Evolutionary conservation across 1,140 invertebrate species (phyloP).

Genomic region (Centruroides vittatus): DNA sequence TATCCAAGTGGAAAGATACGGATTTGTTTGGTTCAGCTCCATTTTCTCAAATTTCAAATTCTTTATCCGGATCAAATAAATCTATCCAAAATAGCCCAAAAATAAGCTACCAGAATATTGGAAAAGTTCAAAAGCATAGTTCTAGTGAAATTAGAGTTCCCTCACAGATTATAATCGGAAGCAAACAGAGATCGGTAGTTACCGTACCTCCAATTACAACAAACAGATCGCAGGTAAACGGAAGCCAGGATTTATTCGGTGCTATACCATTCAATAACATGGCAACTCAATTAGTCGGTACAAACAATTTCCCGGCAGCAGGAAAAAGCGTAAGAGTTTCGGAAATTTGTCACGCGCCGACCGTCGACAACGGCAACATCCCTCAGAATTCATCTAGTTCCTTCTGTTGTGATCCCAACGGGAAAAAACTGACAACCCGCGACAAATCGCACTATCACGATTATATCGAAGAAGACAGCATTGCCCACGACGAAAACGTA

Average conservation of each 20-base stretch:
- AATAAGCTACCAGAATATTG: too few species aligned
- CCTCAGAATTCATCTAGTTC: constrained; percentile 10
- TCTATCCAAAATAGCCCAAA: neutral
- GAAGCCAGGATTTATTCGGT: constrained; percentile 40
- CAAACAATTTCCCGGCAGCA: too few species aligned
- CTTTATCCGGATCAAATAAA: neutral
- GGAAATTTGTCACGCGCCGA: neutral
- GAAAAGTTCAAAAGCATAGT: too few species aligned
- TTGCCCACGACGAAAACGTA: constrained; percentile 10
- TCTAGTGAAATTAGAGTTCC: too few species aligned
- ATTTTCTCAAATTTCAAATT: constrained; percentile 14
- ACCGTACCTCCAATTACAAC: constrained; percentile 12
- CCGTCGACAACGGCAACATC: constrained; percentile 10
- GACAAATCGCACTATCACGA: constrained; percentile 10
- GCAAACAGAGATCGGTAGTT: too few species aligned
- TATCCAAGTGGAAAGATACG: constrained; percentile 1
- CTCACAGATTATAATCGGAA: too few species aligned
- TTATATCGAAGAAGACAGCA: constrained; percentile 8
- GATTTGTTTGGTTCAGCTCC: constrained; percentile 22
- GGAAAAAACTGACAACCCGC: constrained; percentile 6
- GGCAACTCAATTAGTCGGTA: neutral
- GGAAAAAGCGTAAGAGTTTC: too few species aligned
- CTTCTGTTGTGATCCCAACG: constrained; percentile 7
- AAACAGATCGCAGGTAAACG: constrained; percentile 13
- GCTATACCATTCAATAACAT: constrained; percentile 39